Evolutionary conservation across 2,888 invertebrate species (phyloP), one percentile per base, ranked within the genome.

Genomic region (Endotricha flammealis): DNA sequence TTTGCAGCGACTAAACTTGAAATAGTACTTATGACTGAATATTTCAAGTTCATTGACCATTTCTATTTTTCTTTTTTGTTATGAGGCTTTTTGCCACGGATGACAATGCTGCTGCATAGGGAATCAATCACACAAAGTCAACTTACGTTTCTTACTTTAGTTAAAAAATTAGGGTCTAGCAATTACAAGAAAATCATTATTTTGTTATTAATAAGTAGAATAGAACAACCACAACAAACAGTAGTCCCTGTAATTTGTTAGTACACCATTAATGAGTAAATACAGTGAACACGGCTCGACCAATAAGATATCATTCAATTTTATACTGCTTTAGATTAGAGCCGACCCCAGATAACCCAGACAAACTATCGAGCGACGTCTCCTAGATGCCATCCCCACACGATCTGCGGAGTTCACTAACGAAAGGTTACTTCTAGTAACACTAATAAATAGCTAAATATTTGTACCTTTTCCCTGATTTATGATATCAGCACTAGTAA

Each of bases 301-400:
- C 67, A 76, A 74, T 73, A 69, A 53, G 80, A 80, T 85, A 85
- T 83, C 82, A 78, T 85, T 85, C 74, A 83, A 85, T 83, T 79
- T 81, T 82, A 47, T 47, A 83, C 79, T 81, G 81, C 83, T 83
- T 80, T 76, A 75, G 78, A 77, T 80, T 78, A 75, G 78, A 77
- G 74, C 65, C 70, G 83, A 82, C 82, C 83, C 54, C 41, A 53
- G 83, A 85, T 85, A 86, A 85, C 85, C 85, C 76, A 57, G 37
- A 58, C 64, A 62, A 73, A 73, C 74, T 73, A 73, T 72, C 78
- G 68, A 64, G 56, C 67, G 58, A 61, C 70, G 75, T 68, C 78
- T 76, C 72, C 70, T 72, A 76, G 78, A 71, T 67, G 74, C 60
- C 68, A 64, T 65, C 64, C 66, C 57, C 58, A 56, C 66, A 52